Evolutionary conservation across 2,888 invertebrate species (phyloP), one percentile per base, ranked within the genome.

Genomic region (Diogma glabrata): DNA sequence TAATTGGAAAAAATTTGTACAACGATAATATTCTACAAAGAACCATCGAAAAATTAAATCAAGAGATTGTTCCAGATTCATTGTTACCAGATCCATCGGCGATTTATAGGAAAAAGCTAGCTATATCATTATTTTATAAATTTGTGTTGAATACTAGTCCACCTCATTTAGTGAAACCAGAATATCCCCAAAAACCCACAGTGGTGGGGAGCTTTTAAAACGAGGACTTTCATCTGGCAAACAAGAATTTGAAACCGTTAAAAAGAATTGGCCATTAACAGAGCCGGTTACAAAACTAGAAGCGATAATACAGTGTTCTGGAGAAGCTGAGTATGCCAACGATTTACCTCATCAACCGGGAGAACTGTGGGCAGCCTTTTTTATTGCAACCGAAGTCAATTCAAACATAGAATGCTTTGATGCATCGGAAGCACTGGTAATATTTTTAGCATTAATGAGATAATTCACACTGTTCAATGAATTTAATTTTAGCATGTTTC

Each of bases 161-260:
- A 6, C 63, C 54, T 17, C 52, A 69, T 9, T 64, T 62, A 47
- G 56, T 74, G 1, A 64, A 66, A 24, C 53, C 64, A 1, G 2
- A 10, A 5, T 47, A 47, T 19, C 47, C 2, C 72, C 67, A 53
- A 68, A 75, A 52, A 54, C 67, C 36, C 66, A 19, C 17, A 47
- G 28, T 28, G 87, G 85, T 1, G 79, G 76, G 0, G 63, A 68
- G 2, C 63, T 73, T 4, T 66, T 86, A 4, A 72, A 77, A 50
- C 75, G 89, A 28, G 73, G 72, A 1, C 63, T 80, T 2, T 87
- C 87, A 0, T 75, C 75, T 17, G 87, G 83, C 1, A 73, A 26
- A 23, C 82, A 83, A 64, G 71, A 71, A 51, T 83, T 71, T 59
- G 75, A 77, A 52, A 77, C 77, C 0, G 73, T 80, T 59, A 69